Conservation (phyloP, 92 coral and sea anemone genomes). For the Phenganax marumi region DNA sequence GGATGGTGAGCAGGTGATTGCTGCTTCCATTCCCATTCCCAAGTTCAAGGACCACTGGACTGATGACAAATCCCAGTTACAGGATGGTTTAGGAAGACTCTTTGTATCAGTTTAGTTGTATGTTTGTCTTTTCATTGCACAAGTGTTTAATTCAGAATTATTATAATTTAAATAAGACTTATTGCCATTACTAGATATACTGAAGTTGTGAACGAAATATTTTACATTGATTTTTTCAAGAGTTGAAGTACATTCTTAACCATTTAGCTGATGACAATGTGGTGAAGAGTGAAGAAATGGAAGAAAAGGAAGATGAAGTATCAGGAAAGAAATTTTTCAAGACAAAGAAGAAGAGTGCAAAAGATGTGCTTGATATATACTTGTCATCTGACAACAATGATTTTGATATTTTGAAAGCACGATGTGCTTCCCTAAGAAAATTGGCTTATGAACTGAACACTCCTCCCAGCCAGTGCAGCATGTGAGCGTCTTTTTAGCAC, state of each 20-base stretch:
- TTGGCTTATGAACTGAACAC: conserved; percentile 14
- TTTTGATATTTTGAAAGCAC: conserved; percentile 19
- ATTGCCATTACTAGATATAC: neutral
- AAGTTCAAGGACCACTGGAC: conserved; percentile 25
- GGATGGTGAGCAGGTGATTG: conserved; percentile 21
- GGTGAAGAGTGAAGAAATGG: conserved; percentile 10
- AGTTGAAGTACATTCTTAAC: conserved; percentile 16
- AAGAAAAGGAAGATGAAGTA: conserved; percentile 21
- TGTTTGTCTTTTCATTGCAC: neutral
- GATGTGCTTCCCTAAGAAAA: conserved; percentile 22
- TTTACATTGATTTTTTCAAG: conserved; percentile 17
- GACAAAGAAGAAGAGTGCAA: conserved; percentile 18
- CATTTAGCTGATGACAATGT: conserved; percentile 17
- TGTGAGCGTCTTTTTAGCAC: conserved; percentile 21
- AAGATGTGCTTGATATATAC: conserved; percentile 18
- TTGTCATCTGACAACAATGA: conserved; percentile 24
- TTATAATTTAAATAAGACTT: conserved; percentile 13
- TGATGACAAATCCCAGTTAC: conserved; percentile 11
- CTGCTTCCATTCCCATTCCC: conserved; percentile 21
- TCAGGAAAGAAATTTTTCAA: conserved; percentile 14
- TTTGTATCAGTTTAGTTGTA: conserved; percentile 6
- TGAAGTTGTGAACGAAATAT: conserved; percentile 4
- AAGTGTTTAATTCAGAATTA: conserved; percentile 16
- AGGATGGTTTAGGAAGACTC: conserved; percentile 8
- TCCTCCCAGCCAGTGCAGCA: conserved; percentile 24